Evolutionary conservation across 2,888 invertebrate species (phyloP).

Genomic region (Cephus pygmeus): DNA sequence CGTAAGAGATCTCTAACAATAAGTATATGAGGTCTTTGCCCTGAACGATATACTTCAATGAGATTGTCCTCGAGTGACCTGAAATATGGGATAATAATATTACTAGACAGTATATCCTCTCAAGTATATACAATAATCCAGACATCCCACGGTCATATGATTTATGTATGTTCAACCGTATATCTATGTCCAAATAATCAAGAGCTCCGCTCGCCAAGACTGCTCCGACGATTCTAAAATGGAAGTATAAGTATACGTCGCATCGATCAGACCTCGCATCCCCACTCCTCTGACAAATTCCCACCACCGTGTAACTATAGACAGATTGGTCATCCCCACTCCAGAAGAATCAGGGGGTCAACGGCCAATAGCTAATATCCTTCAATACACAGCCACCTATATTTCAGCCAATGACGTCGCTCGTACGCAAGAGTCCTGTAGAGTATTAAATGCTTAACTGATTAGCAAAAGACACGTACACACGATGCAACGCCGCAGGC

Average conservation of each 20-base stretch:
- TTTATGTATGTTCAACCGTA: not conserved
- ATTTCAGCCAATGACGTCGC: not conserved
- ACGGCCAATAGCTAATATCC: conserved; percentile 40
- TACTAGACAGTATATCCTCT: not conserved
- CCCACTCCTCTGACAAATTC: not conserved
- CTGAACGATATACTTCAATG: not conserved
- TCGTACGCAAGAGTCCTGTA: not conserved
- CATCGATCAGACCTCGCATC: conserved; percentile 32
- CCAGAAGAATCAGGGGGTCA: conserved; percentile 31
- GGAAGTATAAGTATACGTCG: conserved; percentile 7
- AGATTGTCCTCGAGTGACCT: not conserved
- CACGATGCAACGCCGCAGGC: not conserved
- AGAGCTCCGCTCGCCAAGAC: not conserved
- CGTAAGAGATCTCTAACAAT: not conserved
- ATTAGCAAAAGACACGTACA: not conserved
- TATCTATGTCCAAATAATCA: not conserved
- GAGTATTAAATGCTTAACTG: not conserved
- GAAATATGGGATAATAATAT: not conserved
- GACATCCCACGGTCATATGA: not conserved
- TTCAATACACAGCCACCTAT: conserved; percentile 13
- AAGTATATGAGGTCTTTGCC: not conserved
- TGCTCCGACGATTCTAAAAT: not conserved
- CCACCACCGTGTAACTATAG: not conserved
- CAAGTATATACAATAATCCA: not conserved
- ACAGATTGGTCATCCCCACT: not conserved